Evolutionary conservation across 2,113 vertebrate genomes (phyloP).

Genomic region (Anoura caudifer): DNA sequence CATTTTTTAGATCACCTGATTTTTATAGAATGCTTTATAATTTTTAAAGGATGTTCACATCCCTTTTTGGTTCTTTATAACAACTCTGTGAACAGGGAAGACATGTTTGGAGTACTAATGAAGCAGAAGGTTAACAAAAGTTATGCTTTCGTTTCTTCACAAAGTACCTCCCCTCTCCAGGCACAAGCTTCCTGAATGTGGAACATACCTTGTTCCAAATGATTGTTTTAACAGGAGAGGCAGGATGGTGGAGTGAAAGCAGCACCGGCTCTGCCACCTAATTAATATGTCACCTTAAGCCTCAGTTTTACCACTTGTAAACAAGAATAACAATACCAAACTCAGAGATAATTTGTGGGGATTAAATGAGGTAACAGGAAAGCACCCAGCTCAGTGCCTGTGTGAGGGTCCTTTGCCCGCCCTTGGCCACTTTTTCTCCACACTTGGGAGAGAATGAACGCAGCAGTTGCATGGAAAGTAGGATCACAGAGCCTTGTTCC

Average conservation of each 20-base stretch:
- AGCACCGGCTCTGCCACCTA: neutral
- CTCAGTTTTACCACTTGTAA: neutral
- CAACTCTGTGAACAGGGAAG: neutral
- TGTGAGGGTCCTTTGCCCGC: neutral
- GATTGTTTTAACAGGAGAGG: neutral
- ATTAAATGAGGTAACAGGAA: neutral
- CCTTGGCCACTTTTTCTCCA: neutral
- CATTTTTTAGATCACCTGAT: neutral
- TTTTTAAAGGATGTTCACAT: constrained; percentile 8
- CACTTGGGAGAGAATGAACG: neutral
- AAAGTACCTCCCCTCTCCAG: neutral
- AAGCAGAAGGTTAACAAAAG: constrained; percentile 21
- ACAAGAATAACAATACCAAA: neutral
- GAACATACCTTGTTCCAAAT: neutral
- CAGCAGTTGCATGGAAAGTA: neutral
- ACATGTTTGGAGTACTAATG: neutral
- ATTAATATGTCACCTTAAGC: neutral
- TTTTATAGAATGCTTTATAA: neutral
- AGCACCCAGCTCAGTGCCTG: neutral
- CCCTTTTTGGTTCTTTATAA: neutral
- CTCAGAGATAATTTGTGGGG: neutral
- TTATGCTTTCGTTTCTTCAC: neutral
- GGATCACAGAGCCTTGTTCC: neutral
- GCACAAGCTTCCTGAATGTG: neutral
- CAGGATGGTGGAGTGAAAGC: neutral